phyloP scores from a whole-genome alignment of 2,797 vertebrate genomes.

The Ptychadena robeensis region DNA sequence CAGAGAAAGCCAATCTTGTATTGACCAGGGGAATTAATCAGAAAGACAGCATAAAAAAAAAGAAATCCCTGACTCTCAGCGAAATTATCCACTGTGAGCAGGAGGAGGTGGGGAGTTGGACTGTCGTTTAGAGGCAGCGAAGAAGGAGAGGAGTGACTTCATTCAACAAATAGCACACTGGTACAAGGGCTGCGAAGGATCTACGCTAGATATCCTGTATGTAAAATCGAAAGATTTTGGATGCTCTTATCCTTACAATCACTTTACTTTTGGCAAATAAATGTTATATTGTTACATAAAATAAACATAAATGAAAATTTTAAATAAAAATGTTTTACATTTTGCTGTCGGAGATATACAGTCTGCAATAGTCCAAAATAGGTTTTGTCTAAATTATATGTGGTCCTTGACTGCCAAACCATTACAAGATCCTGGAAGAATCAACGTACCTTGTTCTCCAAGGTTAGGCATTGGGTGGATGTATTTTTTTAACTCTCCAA shows the following conservation, averaged over 20 bases:
- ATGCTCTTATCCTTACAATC: background rate
- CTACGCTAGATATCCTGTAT: background rate
- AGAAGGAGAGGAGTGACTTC: conserved; percentile 39
- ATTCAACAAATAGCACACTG: background rate
- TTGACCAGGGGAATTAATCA: conserved; percentile 62
- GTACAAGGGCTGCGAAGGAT: background rate
- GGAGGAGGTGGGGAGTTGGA: conserved; percentile 34
- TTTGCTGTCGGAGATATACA: too few relatives aligned
- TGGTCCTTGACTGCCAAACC: too few relatives aligned
- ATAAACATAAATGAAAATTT: too few relatives aligned
- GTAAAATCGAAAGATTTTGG: background rate
- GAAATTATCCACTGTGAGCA: conserved; percentile 42
- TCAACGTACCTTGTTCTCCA: too few relatives aligned
- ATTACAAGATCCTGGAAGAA: too few relatives aligned
- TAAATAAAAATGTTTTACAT: too few relatives aligned
- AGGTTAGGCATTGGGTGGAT: too few relatives aligned
- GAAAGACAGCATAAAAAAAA: conserved; percentile 56
- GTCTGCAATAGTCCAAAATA: too few relatives aligned
- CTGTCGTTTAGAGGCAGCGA: background rate
- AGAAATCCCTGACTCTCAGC: conserved; percentile 47
- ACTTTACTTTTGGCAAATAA: background rate
- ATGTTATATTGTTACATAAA: background rate
- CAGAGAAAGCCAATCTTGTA: conserved; percentile 58
- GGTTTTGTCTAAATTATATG: too few relatives aligned
- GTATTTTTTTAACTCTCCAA: too few relatives aligned